Evolutionary conservation across 1,140 invertebrate species (phyloP).

Genomic region (Bombus superbus): DNA sequence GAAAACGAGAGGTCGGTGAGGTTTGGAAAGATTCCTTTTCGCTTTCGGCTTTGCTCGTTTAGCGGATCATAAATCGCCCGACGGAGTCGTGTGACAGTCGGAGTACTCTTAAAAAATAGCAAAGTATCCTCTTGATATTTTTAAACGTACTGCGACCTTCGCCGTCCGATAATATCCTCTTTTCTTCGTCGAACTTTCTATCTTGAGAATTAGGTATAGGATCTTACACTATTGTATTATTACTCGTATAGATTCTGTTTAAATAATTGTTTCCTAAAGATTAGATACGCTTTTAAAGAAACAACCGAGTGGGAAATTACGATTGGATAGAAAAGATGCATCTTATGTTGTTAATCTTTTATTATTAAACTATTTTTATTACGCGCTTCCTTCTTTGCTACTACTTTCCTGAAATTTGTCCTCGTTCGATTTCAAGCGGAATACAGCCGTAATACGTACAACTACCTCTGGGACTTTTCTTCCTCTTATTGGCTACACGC

Average conservation of each 20-base stretch:
- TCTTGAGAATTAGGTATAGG: too few relatives aligned
- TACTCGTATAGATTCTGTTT: too few relatives aligned
- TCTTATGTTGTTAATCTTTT: too few relatives aligned
- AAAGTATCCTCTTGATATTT: neutral
- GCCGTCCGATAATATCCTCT: neutral
- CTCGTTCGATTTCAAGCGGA: neutral
- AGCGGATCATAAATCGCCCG: neutral
- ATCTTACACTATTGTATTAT: too few relatives aligned
- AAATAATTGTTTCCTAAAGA: too few relatives aligned
- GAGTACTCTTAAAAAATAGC: neutral
- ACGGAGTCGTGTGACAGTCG: neutral
- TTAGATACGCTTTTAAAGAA: too few relatives aligned
- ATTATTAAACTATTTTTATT: too few relatives aligned
- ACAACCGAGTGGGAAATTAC: too few relatives aligned
- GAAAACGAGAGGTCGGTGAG: neutral
- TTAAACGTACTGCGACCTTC: neutral
- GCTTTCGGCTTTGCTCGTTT: neutral
- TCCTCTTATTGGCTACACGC: too few relatives aligned
- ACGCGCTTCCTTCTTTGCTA: too few relatives aligned
- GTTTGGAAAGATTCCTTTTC: neutral
- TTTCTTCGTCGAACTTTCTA: neutral
- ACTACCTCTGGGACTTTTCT: neutral
- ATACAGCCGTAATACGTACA: neutral
- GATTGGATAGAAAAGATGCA: too few relatives aligned
- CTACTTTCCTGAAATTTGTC: neutral